These are phyloP conservation scores for Agonopterix heracliana DNA, from an alignment of 2,888 invertebrate species.

Conservation along the genomic window DNA sequence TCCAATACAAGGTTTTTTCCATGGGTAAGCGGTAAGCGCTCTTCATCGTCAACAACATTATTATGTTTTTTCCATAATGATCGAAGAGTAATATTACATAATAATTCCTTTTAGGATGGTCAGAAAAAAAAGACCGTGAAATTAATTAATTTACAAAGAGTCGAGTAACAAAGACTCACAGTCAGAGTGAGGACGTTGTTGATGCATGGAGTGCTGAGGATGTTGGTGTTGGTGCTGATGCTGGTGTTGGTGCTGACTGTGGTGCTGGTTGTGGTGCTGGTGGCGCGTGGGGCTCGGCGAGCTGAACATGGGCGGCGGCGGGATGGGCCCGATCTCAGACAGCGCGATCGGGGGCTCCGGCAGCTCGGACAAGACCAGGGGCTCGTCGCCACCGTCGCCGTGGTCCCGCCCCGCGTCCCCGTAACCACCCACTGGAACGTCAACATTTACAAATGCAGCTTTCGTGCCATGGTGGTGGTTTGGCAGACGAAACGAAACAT, in stretches of 20 bases:
- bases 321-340: constrained; percentile 94
- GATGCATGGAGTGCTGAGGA: constrained; percentile 27
- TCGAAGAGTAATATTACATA: too few relatives aligned
- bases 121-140: too few relatives aligned
- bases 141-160: too few relatives aligned
- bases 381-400: constrained; percentile 52
- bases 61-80: too few relatives aligned
- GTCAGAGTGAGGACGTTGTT: constrained; percentile 54
- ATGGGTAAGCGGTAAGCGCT: too few relatives aligned
- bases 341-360: constrained; percentile 95
- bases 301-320: constrained; percentile 97
- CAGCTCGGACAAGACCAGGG: constrained; percentile 87
- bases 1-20: too few relatives aligned
- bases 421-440: constrained; percentile 76
- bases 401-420: constrained; percentile 43
- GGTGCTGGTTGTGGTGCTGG: constrained; percentile 36
- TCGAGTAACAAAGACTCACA: constrained; percentile 37
- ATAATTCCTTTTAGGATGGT: too few relatives aligned
- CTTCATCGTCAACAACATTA: too few relatives aligned
- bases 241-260: constrained; percentile 65
- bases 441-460: too few relatives aligned
- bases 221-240: constrained; percentile 49
- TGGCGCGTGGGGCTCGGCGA: constrained; percentile 85
- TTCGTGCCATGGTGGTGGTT: too few relatives aligned
- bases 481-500: too few relatives aligned